Percentiles rank a stretch among this genome's conserved stretches.
phyloP scores from a whole-genome alignment of 30 jellyfish, hydroid and myxozoan species.

The Chironex yamaguchii region DNA sequence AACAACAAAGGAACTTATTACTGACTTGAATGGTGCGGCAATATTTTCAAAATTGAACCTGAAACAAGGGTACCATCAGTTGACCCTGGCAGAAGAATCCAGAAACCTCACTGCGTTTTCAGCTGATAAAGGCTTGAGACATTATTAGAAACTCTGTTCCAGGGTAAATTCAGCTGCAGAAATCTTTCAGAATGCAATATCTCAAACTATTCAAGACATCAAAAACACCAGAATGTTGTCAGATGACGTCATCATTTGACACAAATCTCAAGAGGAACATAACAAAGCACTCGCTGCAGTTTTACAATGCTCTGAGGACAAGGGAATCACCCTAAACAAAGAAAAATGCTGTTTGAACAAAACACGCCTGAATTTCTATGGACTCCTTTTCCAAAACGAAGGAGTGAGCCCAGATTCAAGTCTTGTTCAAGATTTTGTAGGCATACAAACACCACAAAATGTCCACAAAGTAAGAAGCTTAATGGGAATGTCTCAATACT shows the following conservation, averaged over 20 bases:
- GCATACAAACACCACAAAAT: constrained; percentile 54
- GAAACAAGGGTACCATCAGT: neutral
- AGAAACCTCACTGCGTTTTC: constrained; percentile 3
- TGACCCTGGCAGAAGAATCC: no score
- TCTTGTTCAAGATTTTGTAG: constrained; percentile 53
- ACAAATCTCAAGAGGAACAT: constrained; percentile 49
- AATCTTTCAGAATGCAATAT: constrained; percentile 32
- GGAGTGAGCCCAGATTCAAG: constrained; percentile 73
- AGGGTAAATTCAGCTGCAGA: constrained; percentile 10
- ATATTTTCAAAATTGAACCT: neutral
- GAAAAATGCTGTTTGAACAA: constrained; percentile 67
- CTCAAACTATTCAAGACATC: constrained; percentile 51
- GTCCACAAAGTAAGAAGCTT: constrained; percentile 1
- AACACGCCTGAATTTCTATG: constrained; percentile 56
- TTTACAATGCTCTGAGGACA: constrained; percentile 24
- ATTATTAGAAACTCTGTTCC: neutral
- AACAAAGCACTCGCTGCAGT: constrained; percentile 16
- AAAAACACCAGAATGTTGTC: constrained; percentile 16
- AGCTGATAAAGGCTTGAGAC: neutral
- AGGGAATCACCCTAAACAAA: no score
- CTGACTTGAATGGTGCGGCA: neutral
- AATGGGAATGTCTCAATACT: neutral
- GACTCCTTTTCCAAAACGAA: constrained; percentile 62
- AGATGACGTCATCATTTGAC: constrained; percentile 50
- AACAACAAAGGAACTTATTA: neutral